Percentiles rank a stretch among this genome's conserved stretches.
Evolutionary conservation across 2,113 vertebrate species (phyloP).

Genomic region (Montifringilla adamsi): DNA sequence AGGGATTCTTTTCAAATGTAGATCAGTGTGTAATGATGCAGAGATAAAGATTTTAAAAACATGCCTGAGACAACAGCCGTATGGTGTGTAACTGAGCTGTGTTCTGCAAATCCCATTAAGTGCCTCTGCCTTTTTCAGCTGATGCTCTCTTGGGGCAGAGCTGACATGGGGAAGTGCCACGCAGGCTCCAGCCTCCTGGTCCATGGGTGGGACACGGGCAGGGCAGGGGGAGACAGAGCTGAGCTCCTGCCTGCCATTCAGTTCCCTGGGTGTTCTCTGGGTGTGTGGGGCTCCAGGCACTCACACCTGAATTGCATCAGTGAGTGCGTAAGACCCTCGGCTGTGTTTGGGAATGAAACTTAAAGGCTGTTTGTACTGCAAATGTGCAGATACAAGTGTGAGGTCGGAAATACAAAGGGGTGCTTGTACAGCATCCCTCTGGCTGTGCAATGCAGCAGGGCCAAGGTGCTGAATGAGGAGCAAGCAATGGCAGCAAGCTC

Average conservation of each 20-base stretch:
- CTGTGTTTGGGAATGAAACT: neutral
- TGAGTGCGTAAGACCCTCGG: fast-evolving
- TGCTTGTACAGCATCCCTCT: neutral
- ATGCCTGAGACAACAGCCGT: neutral
- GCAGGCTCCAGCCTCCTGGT: neutral
- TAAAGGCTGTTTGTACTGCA: neutral
- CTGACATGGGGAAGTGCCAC: neutral
- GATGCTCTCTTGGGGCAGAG: neutral
- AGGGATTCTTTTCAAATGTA: slow-evolving; percentile 66
- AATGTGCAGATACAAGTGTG: neutral
- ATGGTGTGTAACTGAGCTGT: slow-evolving; percentile 10
- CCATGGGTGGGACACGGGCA: neutral
- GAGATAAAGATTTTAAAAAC: slow-evolving; percentile 68
- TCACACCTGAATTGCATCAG: neutral
- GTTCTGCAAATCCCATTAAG: slow-evolving; percentile 48
- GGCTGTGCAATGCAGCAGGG: fast-evolving
- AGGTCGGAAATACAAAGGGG: neutral
- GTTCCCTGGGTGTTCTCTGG: too few relatives aligned
- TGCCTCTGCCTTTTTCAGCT: slow-evolving; percentile 14
- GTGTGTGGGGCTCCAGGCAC: neutral
- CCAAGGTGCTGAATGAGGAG: neutral
- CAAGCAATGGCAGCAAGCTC: neutral
- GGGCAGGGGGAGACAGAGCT: neutral
- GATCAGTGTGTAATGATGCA: slow-evolving; percentile 59
- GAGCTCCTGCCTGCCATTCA: fast-evolving